Base-by-base conservation (phyloP, 2,113 vertebrate species). In the Tinamus guttatus region DNA sequence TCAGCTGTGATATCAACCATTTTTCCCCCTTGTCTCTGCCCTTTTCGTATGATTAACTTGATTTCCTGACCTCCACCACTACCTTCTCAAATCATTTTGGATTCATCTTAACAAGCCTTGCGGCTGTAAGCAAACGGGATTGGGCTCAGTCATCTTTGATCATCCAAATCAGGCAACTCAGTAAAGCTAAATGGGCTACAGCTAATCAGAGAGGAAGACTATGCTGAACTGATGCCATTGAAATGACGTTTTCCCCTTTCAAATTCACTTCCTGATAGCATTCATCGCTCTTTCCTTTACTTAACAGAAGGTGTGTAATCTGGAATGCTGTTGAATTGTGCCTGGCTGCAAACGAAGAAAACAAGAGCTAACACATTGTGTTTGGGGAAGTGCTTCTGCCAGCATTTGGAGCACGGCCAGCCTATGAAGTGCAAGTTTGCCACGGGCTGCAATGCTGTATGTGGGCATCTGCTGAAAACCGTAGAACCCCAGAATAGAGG, bases 281-380 rank as follows among this genome's bases (percentile, higher is more conserved):
- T 92, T 22, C 25, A 81, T 69, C 73, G 71, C n/a, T 84, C 38
- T 22, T 67, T 78, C 18, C 40, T 21, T 92, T 90, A 78, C 43
- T 94, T 93, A 95, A 93, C 58, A 89, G 93, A 87, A 90, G 77
- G 65, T 1, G 3, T 14, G 21, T 84, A 60, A 90, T 69, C 85
- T 76, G 81, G 92, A 92, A 94, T 21, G n/a, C 54, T 59, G 74
- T 34, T 79, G 77, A 90, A 87, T 52, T 88, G 68, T 75, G 58
- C 40, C 83, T 92, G 54, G 62, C 25, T 93, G 69, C 86, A 93
- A 90, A 88, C 27, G 81, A 85, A 89, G 62, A 80, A 51, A 81
- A 73, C 30, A 45, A 56, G 88, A 89, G 3, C 60, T 69, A 88
- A 68, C 18, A 27, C 68, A 63, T 45, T 47, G 19, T 64, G 58